Evolutionary conservation across 2,797 vertebrate species (phyloP).

Genomic region (Mus spretus): DNA sequence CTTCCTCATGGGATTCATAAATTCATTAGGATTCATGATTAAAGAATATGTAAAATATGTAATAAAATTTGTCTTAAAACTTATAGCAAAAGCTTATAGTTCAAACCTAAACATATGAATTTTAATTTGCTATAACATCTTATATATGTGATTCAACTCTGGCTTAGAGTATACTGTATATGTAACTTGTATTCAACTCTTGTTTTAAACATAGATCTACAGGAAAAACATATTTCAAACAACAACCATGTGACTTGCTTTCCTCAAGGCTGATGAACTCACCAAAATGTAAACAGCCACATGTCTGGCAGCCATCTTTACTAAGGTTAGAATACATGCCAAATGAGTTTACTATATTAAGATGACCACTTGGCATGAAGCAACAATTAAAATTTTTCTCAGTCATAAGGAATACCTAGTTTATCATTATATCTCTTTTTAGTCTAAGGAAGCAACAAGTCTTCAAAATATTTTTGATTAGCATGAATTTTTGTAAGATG

Average conservation of each 20-base stretch:
- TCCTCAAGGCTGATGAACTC: not conserved
- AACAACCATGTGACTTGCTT: not conserved
- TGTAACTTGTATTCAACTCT: not conserved
- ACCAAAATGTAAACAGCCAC: not conserved
- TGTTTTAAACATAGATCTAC: not conserved
- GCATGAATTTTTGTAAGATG: too few relatives aligned
- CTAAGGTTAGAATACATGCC: not conserved
- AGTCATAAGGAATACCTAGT: not conserved
- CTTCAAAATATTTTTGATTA: too few relatives aligned
- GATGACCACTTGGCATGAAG: not conserved
- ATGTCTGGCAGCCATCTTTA: not conserved
- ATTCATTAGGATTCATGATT: not conserved
- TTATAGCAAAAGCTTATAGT: not conserved
- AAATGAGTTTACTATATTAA: not conserved
- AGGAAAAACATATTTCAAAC: not conserved
- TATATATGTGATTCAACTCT: not conserved
- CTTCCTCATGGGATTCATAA: not conserved
- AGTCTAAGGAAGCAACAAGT: not conserved
- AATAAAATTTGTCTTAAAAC: not conserved
- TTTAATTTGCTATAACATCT: not conserved
- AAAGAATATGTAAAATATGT: not conserved
- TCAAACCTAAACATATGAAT: not conserved
- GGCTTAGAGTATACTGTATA: not conserved
- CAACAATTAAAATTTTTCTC: not conserved
- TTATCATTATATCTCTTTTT: not conserved